Evolutionary conservation across 2,888 invertebrate genomes (phyloP).

Genomic region (Lissocephala sabroskyi): DNA sequence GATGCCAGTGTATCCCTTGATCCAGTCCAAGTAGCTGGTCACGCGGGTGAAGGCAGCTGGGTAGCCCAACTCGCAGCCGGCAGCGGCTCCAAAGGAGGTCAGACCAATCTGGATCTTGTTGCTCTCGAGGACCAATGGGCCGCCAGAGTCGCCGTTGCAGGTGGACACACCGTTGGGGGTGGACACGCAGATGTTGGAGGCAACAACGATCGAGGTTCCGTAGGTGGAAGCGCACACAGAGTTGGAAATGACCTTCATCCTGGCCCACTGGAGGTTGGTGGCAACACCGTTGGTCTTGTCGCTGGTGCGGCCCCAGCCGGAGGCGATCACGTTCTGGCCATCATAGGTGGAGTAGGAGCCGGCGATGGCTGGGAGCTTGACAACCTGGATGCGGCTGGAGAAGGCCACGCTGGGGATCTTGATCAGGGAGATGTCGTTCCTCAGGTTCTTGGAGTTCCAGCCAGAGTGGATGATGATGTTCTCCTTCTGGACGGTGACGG

Average conservation of each 20-base stretch:
- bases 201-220: slow-evolving; percentile 46
- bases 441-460: slow-evolving; percentile 33
- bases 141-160: slow-evolving; percentile 69
- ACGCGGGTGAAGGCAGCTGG: slow-evolving; percentile 61
- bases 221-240: slow-evolving; percentile 65
- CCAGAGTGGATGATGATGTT: slow-evolving; percentile 67
- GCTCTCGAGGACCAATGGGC: slow-evolving; percentile 49
- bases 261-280: slow-evolving; percentile 30
- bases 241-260: slow-evolving; percentile 51
- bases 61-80: slow-evolving; percentile 54
- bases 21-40: slow-evolving; percentile 55
- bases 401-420: slow-evolving; percentile 26
- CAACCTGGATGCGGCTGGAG: slow-evolving; percentile 9
- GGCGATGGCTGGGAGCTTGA: slow-evolving; percentile 25
- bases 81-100: slow-evolving; percentile 58
- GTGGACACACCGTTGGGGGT: slow-evolving; percentile 45
- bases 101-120: slow-evolving; percentile 46
- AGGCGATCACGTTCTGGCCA: slow-evolving; percentile 22
- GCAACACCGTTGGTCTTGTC: slow-evolving; percentile 49
- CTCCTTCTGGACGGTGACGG: slow-evolving; percentile 15
- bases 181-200: slow-evolving; percentile 41
- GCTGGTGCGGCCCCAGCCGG: slow-evolving; percentile 55
- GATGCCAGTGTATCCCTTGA: slow-evolving; percentile 34
- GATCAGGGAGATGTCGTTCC: slow-evolving; percentile 57
- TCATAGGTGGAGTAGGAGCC: slow-evolving; percentile 32